Evolutionary conservation across 2,113 vertebrate genomes (phyloP).

Genomic region (Caranx ignobilis): DNA sequence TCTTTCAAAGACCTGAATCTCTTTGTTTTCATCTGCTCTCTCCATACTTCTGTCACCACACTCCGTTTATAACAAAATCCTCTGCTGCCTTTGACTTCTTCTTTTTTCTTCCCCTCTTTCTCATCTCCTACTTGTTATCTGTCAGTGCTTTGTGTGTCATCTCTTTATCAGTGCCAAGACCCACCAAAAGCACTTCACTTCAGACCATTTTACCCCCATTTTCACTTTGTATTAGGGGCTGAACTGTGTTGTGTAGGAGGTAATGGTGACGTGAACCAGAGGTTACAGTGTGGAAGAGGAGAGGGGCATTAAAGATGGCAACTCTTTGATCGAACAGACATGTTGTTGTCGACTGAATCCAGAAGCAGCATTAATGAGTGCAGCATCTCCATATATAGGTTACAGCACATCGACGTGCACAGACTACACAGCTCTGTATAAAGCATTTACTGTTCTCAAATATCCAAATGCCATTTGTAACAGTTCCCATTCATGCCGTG

Average conservation of each 20-base stretch:
- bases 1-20: constrained; percentile 39
- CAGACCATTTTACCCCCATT: constrained; percentile 6
- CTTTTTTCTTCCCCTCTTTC: constrained; percentile 24
- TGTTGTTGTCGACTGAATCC: not conserved
- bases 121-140: constrained; percentile 43
- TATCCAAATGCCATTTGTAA: not conserved
- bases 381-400: not conserved
- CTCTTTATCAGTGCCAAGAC: constrained; percentile 8
- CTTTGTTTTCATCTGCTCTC: constrained; percentile 31
- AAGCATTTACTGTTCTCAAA: not conserved
- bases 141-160: constrained; percentile 36
- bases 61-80: constrained; percentile 31
- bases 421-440: not conserved
- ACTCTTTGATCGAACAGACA: not conserved
- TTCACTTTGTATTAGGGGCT: constrained; percentile 18
- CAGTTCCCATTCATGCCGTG: not conserved
- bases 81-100: constrained; percentile 50
- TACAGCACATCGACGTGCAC: not conserved
- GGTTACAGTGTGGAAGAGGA: not conserved
- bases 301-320: not conserved
- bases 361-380: not conserved
- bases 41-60: constrained; percentile 24
- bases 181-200: constrained; percentile 12
- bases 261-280: constrained; percentile 18
- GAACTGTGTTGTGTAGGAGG: constrained; percentile 5